Evolutionary conservation across 2,888 invertebrate species (phyloP).

Genomic region (Hymenopus coronatus): DNA sequence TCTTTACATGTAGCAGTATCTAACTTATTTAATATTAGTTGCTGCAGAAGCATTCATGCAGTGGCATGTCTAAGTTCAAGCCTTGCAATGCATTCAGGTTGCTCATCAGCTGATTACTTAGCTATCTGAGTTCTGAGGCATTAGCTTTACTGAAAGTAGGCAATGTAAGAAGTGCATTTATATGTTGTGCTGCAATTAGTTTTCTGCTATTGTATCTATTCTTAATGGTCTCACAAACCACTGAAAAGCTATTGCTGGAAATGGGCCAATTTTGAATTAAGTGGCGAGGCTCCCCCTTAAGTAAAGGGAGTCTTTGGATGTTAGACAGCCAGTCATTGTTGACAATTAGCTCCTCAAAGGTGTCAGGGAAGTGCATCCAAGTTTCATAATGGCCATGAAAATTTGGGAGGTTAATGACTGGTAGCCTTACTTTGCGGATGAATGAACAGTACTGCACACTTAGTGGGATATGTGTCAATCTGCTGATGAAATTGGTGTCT

Average conservation of each 20-base stretch:
- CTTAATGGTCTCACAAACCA: neutral
- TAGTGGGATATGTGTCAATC: neutral
- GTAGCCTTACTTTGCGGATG: neutral
- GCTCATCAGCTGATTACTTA: neutral
- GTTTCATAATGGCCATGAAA: neutral
- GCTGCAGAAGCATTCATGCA: neutral
- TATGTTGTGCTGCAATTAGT: neutral
- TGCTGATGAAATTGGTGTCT: neutral
- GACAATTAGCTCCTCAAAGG: neutral
- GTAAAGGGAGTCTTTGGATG: slow-evolving; percentile 17
- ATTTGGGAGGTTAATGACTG: neutral
- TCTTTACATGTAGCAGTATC: neutral
- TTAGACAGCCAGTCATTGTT: neutral
- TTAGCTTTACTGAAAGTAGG: neutral
- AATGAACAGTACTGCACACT: neutral
- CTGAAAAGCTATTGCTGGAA: neutral
- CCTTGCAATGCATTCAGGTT: neutral
- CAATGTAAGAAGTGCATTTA: neutral
- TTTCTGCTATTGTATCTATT: neutral
- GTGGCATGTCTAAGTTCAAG: neutral
- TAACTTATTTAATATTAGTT: neutral
- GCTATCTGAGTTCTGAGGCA: neutral
- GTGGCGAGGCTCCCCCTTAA: slow-evolving; percentile 35
- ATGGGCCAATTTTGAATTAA: neutral
- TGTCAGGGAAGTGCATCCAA: neutral